Percentiles rank a stretch among this genome's conserved stretches.
Evolutionary conservation across 2,888 invertebrate genomes (phyloP).

Genomic region (Lithophane semibrunnea): DNA sequence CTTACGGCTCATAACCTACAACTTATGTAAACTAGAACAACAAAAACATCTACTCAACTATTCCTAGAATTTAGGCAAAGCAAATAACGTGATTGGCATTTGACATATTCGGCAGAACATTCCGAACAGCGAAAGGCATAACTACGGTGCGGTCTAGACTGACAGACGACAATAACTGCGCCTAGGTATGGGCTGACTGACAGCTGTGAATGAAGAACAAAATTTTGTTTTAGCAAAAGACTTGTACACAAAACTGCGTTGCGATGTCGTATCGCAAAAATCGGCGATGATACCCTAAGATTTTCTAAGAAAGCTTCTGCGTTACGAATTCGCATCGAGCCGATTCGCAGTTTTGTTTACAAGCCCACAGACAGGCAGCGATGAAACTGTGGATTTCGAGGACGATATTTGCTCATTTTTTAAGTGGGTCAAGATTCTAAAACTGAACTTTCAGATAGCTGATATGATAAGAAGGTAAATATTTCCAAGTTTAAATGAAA

Average conservation of each 20-base stretch:
- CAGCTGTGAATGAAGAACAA: slow-evolving; percentile 2
- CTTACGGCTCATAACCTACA: neutral
- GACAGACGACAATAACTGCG: slow-evolving; percentile 31
- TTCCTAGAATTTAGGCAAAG: slow-evolving; percentile 29
- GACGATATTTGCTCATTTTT: neutral
- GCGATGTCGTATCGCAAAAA: too few relatives aligned
- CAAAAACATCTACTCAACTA: slow-evolving; percentile 18
- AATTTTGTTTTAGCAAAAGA: neutral
- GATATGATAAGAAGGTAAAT: neutral
- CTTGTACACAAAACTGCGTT: too few relatives aligned
- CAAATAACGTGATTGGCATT: slow-evolving; percentile 44
- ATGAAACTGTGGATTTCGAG: neutral
- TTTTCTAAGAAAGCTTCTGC: too few relatives aligned
- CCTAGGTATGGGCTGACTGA: slow-evolving; percentile 40
- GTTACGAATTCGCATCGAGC: too few relatives aligned
- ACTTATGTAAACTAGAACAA: slow-evolving; percentile 14
- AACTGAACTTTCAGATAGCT: neutral
- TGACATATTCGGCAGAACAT: slow-evolving; percentile 51
- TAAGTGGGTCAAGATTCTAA: neutral
- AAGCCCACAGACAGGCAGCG: too few relatives aligned
- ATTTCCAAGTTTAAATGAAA: neutral
- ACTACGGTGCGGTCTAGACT: slow-evolving; percentile 42
- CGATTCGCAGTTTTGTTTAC: too few relatives aligned
- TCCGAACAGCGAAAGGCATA: slow-evolving; percentile 48
- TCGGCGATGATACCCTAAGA: too few relatives aligned